phyloP scores from a whole-genome alignment of 2,888 invertebrate genomes.

The Cylloceria caligata region DNA sequence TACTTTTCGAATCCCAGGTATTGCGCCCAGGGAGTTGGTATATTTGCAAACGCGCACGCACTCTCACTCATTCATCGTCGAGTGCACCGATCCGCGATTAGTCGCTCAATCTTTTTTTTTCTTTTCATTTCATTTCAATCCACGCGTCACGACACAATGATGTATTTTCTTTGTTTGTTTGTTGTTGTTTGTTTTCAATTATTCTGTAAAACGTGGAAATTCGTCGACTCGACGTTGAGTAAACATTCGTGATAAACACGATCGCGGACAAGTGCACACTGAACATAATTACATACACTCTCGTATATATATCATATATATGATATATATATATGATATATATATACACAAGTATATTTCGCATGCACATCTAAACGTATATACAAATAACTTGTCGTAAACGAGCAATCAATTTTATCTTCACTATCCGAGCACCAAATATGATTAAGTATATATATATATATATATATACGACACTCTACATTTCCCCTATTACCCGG shows the following conservation, averaged over 20 bases:
- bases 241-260: conserved; percentile 16
- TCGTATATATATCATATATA: too few relatives aligned
- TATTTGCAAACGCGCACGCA: conserved; percentile 57
- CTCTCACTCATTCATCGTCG: conserved; percentile 56
- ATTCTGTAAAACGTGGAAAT: conserved; percentile 55
- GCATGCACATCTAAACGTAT: conserved; percentile 66
- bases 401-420: conserved; percentile 65
- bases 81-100: conserved; percentile 28
- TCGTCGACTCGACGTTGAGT: conserved; percentile 34
- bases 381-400: conserved; percentile 70
- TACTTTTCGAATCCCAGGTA: conserved; percentile 55
- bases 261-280: conserved; percentile 39
- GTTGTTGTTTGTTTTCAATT: conserved; percentile 19
- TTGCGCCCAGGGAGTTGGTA: conserved; percentile 32
- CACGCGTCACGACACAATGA: not conserved
- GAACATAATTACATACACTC: conserved; percentile 68
- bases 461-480: conserved; percentile 23
- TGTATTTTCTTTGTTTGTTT: too few relatives aligned
- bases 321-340: too few relatives aligned
- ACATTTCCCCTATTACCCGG: conserved; percentile 23
- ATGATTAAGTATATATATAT: conserved; percentile 27
- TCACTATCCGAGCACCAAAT: conserved; percentile 60
- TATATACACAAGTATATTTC: conserved; percentile 60
- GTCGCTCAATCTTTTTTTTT: conserved; percentile 6
- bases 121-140: too few relatives aligned